These are phyloP conservation scores for Oceanodroma leucorhoa DNA, from an alignment of 2,797 vertebrate genomes.

Conservation along the genomic window DNA sequence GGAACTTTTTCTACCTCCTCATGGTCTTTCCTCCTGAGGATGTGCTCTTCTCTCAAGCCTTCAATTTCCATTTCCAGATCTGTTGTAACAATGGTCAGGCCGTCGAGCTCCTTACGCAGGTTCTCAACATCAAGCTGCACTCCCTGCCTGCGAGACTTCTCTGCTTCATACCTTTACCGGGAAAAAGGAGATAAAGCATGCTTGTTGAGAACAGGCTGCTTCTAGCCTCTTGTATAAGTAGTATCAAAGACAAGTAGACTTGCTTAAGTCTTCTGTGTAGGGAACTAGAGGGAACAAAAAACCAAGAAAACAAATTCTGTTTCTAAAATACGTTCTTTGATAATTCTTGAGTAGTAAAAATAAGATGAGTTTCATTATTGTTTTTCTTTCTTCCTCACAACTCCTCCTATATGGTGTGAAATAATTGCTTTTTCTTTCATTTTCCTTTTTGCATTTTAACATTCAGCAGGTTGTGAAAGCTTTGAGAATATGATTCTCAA, in stretches of 20 bases:
- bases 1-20: constrained; percentile 71
- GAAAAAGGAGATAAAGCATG: background rate
- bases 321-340: background rate
- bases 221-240: background rate
- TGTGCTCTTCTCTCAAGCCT: constrained; percentile 78
- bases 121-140: constrained; percentile 77
- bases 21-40: constrained; percentile 79
- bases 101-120: constrained; percentile 76
- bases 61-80: constrained; percentile 83
- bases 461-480: background rate
- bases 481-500: background rate
- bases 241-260: background rate
- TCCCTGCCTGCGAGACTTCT: constrained; percentile 72
- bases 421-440: background rate
- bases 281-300: background rate
- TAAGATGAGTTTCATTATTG: background rate
- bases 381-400: background rate
- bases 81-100: constrained; percentile 80
- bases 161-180: constrained; percentile 74
- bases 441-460: background rate
- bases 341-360: background rate
- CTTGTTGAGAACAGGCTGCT: background rate
- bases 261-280: background rate
- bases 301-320: background rate
- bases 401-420: background rate